Conservation (phyloP, 2,113 vertebrate species). For the Pseudonaja textilis region DNA sequence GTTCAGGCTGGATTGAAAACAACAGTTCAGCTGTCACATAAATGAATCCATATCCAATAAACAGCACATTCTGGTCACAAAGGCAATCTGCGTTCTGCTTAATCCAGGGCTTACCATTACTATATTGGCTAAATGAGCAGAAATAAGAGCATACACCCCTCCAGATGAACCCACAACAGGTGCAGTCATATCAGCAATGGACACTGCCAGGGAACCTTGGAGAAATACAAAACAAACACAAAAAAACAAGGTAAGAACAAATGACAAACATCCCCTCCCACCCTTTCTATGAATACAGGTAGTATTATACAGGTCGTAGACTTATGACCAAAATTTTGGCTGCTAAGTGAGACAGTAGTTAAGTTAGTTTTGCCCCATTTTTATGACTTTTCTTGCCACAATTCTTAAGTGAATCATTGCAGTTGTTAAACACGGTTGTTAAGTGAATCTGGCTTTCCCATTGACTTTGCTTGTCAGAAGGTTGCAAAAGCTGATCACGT, state of each 20-base stretch:
- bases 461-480: neutral
- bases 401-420: neutral
- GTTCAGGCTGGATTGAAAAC: neutral
- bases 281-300: neutral
- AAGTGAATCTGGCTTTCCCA: neutral
- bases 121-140: constrained; percentile 95
- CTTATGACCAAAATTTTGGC: neutral
- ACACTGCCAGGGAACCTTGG: constrained; percentile 89
- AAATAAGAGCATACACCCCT: constrained; percentile 93
- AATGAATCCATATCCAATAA: neutral
- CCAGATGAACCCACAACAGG: constrained; percentile 94
- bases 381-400: neutral
- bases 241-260: neutral
- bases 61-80: neutral
- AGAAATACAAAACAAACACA: constrained; percentile 12
- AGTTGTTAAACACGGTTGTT: neutral
- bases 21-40: neutral
- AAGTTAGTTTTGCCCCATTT: neutral
- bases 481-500: neutral
- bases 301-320: neutral
- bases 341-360: neutral
- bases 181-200: constrained; percentile 93
- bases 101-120: constrained; percentile 86
- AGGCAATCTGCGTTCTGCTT: neutral
- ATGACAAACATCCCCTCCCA: neutral